Percentiles rank a stretch among this genome's conserved stretches.
Evolutionary conservation across 1,140 invertebrate genomes (phyloP).

Genomic region (Drosophila ogumai): DNA sequence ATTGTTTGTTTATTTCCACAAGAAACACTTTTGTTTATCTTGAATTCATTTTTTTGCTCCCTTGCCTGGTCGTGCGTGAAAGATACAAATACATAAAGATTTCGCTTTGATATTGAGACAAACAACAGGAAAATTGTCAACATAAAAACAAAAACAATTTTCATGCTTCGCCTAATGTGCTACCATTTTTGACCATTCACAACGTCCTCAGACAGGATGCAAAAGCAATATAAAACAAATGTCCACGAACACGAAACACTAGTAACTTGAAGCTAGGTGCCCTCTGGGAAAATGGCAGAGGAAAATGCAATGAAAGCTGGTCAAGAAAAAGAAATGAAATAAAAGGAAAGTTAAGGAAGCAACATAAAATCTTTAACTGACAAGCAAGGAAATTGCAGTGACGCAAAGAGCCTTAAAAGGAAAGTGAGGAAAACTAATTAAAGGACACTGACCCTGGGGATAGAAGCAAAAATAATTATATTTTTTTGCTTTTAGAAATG

Average conservation of each 20-base stretch:
- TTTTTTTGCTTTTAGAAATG: neutral
- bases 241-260: constrained; percentile 5
- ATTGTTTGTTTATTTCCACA: constrained; percentile 14
- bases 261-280: neutral
- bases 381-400: constrained; percentile 28
- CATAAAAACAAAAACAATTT: constrained; percentile 57
- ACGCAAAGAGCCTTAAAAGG: neutral
- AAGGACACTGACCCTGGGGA: constrained; percentile 16
- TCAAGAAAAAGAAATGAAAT: constrained; percentile 36
- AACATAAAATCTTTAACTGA: constrained; percentile 33
- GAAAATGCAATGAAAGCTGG: constrained; percentile 42
- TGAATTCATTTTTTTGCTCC: constrained; percentile 9
- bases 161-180: constrained; percentile 66
- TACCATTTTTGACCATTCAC: constrained; percentile 47
- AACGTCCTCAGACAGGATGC: constrained; percentile 7
- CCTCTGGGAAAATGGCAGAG: constrained; percentile 2
- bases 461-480: neutral
- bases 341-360: constrained; percentile 13
- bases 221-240: constrained; percentile 18
- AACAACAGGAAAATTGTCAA: constrained; percentile 50
- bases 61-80: constrained; percentile 16
- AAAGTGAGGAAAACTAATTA: constrained; percentile 7
- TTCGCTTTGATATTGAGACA: constrained; percentile 51
- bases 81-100: constrained; percentile 25
- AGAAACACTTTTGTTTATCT: constrained; percentile 15